phyloP scores from a whole-genome alignment of 2,888 invertebrate genomes.

The Drosophila suboccidentalis region DNA sequence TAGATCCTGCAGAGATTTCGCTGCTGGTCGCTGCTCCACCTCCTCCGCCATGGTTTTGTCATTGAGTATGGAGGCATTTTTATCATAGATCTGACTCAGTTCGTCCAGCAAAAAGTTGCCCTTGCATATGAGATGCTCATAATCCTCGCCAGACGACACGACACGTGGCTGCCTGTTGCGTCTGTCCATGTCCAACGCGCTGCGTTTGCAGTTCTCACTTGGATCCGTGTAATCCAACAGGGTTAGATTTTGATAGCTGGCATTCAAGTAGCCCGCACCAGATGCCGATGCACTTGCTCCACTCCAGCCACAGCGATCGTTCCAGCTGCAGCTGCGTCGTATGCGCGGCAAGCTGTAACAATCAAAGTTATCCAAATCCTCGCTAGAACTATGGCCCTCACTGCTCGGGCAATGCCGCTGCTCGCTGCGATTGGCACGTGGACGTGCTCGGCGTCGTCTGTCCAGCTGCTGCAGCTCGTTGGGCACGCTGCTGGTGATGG shows the following conservation, averaged over 20 bases:
- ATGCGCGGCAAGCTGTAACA: slow-evolving; percentile 54
- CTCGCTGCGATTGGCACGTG: slow-evolving; percentile 32
- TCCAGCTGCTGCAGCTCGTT: slow-evolving; percentile 81
- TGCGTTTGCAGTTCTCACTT: slow-evolving; percentile 53
- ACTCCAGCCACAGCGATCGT: slow-evolving; percentile 58
- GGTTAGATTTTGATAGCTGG: slow-evolving; percentile 89
- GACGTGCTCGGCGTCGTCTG: slow-evolving; percentile 57
- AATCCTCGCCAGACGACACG: slow-evolving; percentile 61
- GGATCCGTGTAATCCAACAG: slow-evolving; percentile 87
- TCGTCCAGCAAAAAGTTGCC: slow-evolving; percentile 86
- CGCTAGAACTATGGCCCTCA: slow-evolving; percentile 57
- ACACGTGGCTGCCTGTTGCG: slow-evolving; percentile 32
- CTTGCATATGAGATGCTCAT: slow-evolving; percentile 80
- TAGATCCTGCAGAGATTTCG: slow-evolving; percentile 1
- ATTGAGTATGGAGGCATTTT: slow-evolving; percentile 87
- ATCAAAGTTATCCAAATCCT: slow-evolving; percentile 61
- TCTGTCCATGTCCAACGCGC: slow-evolving; percentile 57
- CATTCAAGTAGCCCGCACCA: slow-evolving; percentile 86
- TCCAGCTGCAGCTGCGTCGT: slow-evolving; percentile 82
- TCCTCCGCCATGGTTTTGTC: slow-evolving; percentile 83
- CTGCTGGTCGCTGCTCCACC: slow-evolving; percentile 4
- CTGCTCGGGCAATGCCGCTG: slow-evolving; percentile 41
- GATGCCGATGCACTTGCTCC: slow-evolving; percentile 2
- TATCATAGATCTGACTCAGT: slow-evolving; percentile 87
- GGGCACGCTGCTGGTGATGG: slow-evolving; percentile 63